Conservation (phyloP, 2,888 invertebrate genomes). For the Zaprionus bogoriensis region DNA sequence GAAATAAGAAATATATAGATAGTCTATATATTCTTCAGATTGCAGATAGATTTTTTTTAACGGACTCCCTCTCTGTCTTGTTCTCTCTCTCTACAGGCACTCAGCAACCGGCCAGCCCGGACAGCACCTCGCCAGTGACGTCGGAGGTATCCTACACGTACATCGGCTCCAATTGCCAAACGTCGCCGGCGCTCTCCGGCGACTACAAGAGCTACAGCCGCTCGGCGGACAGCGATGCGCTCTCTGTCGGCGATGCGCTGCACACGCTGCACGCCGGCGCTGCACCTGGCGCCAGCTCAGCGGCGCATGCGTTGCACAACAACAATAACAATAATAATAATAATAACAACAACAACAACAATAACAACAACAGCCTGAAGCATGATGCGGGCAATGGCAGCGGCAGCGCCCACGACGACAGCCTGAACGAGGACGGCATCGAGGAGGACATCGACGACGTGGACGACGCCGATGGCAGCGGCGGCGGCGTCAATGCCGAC, state of each 20-base stretch:
- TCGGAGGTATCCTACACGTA: conserved; percentile 87
- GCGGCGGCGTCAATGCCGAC: conserved; percentile 80
- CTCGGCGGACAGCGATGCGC: conserved; percentile 80
- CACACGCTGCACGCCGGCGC: conserved; percentile 54
- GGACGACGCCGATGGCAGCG: conserved; percentile 83
- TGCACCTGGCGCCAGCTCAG: conserved; percentile 39
- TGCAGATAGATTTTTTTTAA: too few species aligned
- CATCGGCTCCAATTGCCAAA: conserved; percentile 81
- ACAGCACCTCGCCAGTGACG: conserved; percentile 93
- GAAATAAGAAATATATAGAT: not conserved
- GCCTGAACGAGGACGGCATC: conserved; percentile 83
- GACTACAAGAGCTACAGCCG: conserved; percentile 82
- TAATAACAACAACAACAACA: conserved; percentile 42
- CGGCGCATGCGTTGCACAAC: conserved; percentile 63
- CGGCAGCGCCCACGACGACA: conserved; percentile 80
- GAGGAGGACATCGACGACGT: conserved; percentile 85
- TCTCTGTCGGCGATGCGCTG: conserved; percentile 78
- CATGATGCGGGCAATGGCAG: conserved; percentile 46
- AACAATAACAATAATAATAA: conserved; percentile 56
- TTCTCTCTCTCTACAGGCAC: conserved; percentile 79
- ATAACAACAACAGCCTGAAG: conserved; percentile 53
- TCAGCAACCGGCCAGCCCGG: conserved; percentile 91
- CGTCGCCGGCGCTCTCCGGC: conserved; percentile 80
- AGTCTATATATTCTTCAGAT: too few species aligned
- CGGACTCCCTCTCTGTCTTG: not conserved